phyloP scores from a whole-genome alignment of 1,140 invertebrate species.

The Drosophila gunungcola region DNA sequence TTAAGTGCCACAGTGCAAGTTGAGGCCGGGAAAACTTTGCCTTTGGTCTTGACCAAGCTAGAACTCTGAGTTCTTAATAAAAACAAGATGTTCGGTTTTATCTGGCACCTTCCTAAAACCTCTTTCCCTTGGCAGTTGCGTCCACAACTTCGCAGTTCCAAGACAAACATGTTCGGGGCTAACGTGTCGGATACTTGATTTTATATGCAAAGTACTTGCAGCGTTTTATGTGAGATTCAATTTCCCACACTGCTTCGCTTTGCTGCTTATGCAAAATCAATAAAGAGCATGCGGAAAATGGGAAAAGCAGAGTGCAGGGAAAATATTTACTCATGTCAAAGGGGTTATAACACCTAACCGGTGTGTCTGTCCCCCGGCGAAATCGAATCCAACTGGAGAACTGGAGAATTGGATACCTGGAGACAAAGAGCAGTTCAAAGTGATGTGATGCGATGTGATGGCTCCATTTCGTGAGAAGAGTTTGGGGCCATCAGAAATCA shows the following conservation, averaged over 20 bases:
- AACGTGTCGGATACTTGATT: slow-evolving; percentile 42
- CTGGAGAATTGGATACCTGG: not conserved
- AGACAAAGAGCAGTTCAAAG: slow-evolving; percentile 33
- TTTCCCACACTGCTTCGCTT: slow-evolving; percentile 30
- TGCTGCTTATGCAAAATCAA: slow-evolving; percentile 71
- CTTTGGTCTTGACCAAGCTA: slow-evolving; percentile 27
- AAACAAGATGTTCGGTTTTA: slow-evolving; percentile 33
- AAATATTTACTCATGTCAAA: slow-evolving; percentile 63
- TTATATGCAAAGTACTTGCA: slow-evolving; percentile 60
- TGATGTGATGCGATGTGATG: slow-evolving; percentile 42
- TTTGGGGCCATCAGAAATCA: slow-evolving; percentile 68
- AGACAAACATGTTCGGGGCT: slow-evolving; percentile 18
- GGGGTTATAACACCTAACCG: slow-evolving; percentile 67
- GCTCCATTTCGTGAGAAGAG: slow-evolving; percentile 41
- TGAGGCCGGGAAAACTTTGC: slow-evolving; percentile 48
- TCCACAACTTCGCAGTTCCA: slow-evolving; percentile 8
- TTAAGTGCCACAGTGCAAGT: slow-evolving; percentile 57
- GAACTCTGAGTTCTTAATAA: slow-evolving; percentile 22
- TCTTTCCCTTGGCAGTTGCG: slow-evolving; percentile 9
- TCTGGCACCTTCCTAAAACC: not conserved
- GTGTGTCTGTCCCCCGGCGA: slow-evolving; percentile 32
- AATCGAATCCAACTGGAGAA: slow-evolving; percentile 35
- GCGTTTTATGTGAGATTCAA: slow-evolving; percentile 55
- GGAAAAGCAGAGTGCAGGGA: slow-evolving; percentile 38
- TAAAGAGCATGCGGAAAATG: slow-evolving; percentile 47